Evolutionary conservation across 2,888 invertebrate genomes (phyloP).

Genomic region (Eudasyphora cyanicolor): DNA sequence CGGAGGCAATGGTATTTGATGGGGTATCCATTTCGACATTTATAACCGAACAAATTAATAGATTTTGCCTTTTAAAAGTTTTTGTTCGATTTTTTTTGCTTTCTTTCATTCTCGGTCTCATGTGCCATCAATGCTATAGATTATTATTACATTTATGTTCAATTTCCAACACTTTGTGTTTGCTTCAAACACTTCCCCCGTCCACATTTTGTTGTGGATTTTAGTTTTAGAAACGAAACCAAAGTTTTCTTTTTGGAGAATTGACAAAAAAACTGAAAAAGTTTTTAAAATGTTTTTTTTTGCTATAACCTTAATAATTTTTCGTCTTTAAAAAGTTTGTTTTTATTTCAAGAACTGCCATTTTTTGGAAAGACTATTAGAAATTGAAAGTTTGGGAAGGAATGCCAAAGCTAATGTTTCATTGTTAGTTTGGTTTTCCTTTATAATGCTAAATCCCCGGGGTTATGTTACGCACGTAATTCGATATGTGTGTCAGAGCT

Average conservation of each 20-base stretch:
- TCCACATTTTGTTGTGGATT: neutral
- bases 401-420: too few relatives aligned
- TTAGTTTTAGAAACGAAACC: neutral
- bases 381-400: neutral
- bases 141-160: constrained; percentile 34
- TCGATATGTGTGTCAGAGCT: neutral
- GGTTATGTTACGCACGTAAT: too few relatives aligned
- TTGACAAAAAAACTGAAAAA: neutral
- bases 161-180: constrained; percentile 16
- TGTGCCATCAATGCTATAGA: constrained; percentile 8
- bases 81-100: neutral
- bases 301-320: constrained; percentile 10
- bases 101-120: neutral
- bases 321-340: neutral
- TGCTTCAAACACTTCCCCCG: neutral
- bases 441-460: too few relatives aligned
- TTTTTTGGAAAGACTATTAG: neutral
- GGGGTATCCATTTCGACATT: constrained; percentile 31
- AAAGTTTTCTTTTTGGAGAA: neutral
- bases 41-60: constrained; percentile 29
- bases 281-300: constrained; percentile 1
- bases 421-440: too few relatives aligned
- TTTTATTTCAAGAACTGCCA: neutral
- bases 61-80: constrained; percentile 5
- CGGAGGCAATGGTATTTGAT: constrained; percentile 10